A percentile compares a stretch with the other conserved stretches of the same genome.
These are phyloP conservation scores for Heteromormyrus szaboi DNA, from an alignment of 2,797 vertebrate genomes.

Conservation along the genomic window DNA sequence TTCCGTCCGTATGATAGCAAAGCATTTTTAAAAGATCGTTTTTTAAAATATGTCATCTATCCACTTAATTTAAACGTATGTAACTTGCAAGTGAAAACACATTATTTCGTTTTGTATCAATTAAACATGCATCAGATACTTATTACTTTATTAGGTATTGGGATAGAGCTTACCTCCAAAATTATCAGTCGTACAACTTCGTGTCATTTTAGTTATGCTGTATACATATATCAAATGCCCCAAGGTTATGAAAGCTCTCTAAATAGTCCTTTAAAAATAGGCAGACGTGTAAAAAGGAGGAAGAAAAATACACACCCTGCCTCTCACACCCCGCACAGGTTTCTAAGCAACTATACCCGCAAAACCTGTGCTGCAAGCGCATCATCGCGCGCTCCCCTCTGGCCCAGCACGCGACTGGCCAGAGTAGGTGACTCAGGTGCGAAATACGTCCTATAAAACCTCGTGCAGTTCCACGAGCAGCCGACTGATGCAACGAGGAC, in stretches of 20 bases:
- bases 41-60: background rate
- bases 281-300: conserved; percentile 8
- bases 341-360: conserved; percentile 53
- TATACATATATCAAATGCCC: background rate
- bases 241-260: background rate
- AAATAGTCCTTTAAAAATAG: conserved; percentile 4
- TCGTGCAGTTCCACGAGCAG: background rate
- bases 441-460: conserved; percentile 22
- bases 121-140: background rate
- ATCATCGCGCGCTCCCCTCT: conserved; percentile 11
- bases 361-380: conserved; percentile 54
- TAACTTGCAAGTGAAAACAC: background rate
- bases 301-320: conserved; percentile 36
- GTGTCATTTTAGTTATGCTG: background rate
- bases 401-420: conserved; percentile 27
- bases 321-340: conserved; percentile 54
- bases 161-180: background rate
- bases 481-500: conserved; percentile 14
- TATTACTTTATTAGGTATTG: background rate
- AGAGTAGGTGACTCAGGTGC: conserved; percentile 41
- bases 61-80: background rate
- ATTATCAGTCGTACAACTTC: background rate
- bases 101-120: background rate
- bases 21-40: background rate
- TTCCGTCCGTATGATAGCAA: background rate